Conservation (phyloP, 2,888 invertebrate species). For the Mesorhabditis spiculigera region DNA sequence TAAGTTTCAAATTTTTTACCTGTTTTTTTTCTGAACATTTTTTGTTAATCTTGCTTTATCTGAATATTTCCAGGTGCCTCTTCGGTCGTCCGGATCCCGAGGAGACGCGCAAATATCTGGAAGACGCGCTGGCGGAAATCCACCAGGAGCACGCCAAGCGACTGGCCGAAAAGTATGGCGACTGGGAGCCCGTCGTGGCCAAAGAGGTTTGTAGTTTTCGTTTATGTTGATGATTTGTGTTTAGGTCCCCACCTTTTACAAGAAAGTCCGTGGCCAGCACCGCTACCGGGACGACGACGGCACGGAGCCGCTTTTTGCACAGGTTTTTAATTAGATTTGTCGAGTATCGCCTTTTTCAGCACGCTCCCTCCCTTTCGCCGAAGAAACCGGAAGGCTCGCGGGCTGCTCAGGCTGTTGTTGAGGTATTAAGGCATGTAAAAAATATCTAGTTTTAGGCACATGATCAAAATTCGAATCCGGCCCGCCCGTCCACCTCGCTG, state of each 20-base stretch:
- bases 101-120: not conserved
- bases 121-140: constrained; percentile 4
- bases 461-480: too few species aligned
- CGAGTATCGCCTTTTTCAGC: not conserved
- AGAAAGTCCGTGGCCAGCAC: not conserved
- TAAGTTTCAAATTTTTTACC: too few species aligned
- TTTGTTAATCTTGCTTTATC: too few species aligned
- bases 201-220: not conserved
- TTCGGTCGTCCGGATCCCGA: not conserved
- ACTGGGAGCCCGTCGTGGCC: not conserved
- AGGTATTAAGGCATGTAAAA: too few species aligned
- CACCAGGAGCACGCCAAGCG: not conserved
- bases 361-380: not conserved
- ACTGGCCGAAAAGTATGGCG: not conserved
- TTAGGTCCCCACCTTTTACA: constrained; percentile 3
- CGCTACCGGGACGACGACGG: not conserved
- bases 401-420: not conserved
- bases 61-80: not conserved
- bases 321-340: not conserved
- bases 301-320: not conserved
- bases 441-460: too few species aligned
- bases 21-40: too few species aligned
- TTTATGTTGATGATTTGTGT: not conserved
- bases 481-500: too few species aligned
- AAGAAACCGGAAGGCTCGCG: not conserved